These are phyloP conservation scores for Colossoma macropomum DNA, from an alignment of 2,113 vertebrate genomes.

Conservation along the genomic window DNA sequence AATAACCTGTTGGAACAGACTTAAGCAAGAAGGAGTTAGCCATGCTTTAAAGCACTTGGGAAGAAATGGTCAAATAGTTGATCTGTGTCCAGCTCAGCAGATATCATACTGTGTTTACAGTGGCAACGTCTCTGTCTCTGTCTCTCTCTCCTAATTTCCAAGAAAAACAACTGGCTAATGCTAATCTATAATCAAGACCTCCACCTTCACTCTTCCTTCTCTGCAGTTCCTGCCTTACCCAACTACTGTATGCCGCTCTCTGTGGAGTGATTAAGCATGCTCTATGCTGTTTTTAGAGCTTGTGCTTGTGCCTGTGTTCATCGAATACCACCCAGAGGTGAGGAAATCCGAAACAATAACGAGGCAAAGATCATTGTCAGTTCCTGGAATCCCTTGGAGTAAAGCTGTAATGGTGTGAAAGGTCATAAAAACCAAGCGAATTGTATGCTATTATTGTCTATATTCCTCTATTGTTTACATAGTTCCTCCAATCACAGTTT, in stretches of 20 bases:
- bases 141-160: conserved; percentile 56
- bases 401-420: background rate
- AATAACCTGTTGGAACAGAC: background rate
- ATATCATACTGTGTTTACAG: conserved; percentile 11
- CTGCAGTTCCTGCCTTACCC: conserved; percentile 46
- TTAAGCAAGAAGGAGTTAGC: background rate
- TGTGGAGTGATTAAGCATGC: background rate
- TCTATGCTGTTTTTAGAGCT: too few relatives aligned
- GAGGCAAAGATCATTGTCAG: conserved; percentile 18
- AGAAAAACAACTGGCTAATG: conserved; percentile 67
- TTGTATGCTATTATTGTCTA: too few relatives aligned
- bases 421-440: background rate
- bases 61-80: background rate
- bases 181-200: conserved; percentile 74
- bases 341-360: conserved; percentile 42
- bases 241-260: background rate
- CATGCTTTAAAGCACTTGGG: background rate
- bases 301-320: conserved; percentile 5
- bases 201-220: conserved; percentile 62
- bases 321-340: conserved; percentile 21
- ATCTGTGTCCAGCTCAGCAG: conserved; percentile 15
- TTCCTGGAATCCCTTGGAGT: conserved; percentile 21
- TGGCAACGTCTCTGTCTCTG: conserved; percentile 1
- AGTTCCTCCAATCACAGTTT: too few relatives aligned
- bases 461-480: too few relatives aligned